Base-by-base conservation (phyloP, 2,888 invertebrate species). In the Dynastes tityus region DNA sequence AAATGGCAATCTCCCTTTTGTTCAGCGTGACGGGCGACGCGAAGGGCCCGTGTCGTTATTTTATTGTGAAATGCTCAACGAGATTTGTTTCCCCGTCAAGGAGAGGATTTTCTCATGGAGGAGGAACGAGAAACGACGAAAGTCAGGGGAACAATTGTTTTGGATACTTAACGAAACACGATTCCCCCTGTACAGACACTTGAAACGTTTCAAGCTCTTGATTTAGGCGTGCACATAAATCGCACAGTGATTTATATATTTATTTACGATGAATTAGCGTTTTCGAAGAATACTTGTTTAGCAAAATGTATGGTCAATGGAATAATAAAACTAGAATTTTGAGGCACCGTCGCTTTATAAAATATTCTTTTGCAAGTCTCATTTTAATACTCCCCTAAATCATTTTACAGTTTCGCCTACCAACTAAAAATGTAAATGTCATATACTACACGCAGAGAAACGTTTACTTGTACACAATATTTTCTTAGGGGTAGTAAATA, bases 1-100 rank as follows among this genome's bases (percentile, higher is more conserved):
- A 71, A 77, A 79, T 79, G 79, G 79, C 77, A 77, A 71, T 76
- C 79, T 76, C 76, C 45, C 73, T 78, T 78, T 78, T 78, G 78
- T 78, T 73, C 40, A 53, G 32, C n/a, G n/a, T 78, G 78, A 78
- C 78, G 73, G 78, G 51, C 78, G 73, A 73, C 73, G 49, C 51
- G 64, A 8, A 78, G 78, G 70, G 65, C 71, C 49, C 77, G 49
- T 63, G 71, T 78, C 71, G 61, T 76, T 74, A 74, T 74, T 74
- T 74, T 61, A 74, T 61, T 74, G 40, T 74, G 45, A 74, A 71
- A 74, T 40, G 61, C 45, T 74, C 73, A 74, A 74, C 73, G 73
- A 74, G 73, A 61, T 74, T 74, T 63, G 73, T 49, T 74, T 74
- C 29, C 55, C 61, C 40, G 61, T 61, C 9, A 45, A 61, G 27